Evolutionary conservation across 2,113 vertebrate genomes (phyloP).

Genomic region (Cephalopterus ornatus): DNA sequence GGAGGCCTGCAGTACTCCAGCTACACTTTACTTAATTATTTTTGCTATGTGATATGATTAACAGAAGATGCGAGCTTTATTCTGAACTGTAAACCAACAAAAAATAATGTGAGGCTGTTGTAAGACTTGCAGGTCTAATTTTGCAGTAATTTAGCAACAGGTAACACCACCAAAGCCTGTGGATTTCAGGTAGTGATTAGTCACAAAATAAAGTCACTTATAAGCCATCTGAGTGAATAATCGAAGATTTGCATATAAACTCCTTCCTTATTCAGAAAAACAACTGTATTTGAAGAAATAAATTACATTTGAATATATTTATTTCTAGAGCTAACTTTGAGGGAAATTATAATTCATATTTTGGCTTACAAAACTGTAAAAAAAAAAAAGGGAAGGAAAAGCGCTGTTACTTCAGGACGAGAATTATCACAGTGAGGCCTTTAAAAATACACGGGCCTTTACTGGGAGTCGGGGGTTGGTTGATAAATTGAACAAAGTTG

Average conservation of each 20-base stretch:
- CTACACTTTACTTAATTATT: neutral
- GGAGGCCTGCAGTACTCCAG: constrained; percentile 22
- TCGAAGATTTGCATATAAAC: neutral
- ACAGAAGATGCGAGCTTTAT: neutral
- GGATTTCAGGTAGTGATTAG: neutral
- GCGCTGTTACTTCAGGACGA: neutral
- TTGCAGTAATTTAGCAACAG: neutral
- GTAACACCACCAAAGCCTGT: neutral
- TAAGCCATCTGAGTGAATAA: neutral
- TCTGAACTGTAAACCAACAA: neutral
- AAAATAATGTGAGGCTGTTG: neutral
- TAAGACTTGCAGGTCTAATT: neutral
- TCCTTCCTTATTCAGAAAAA: neutral
- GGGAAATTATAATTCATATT: neutral
- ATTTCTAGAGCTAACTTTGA: neutral
- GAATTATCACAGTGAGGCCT: neutral
- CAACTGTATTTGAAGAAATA: neutral
- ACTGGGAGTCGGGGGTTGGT: neutral
- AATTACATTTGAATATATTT: neutral
- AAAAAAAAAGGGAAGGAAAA: neutral
- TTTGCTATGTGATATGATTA: neutral
- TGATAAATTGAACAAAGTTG: neutral
- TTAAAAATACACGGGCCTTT: neutral
- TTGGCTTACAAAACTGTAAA: neutral
- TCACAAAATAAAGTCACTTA: neutral